Evolutionary conservation across 2,888 invertebrate genomes (phyloP), one percentile per base, ranked within the genome.

Genomic region (Dorcus hopei): DNA sequence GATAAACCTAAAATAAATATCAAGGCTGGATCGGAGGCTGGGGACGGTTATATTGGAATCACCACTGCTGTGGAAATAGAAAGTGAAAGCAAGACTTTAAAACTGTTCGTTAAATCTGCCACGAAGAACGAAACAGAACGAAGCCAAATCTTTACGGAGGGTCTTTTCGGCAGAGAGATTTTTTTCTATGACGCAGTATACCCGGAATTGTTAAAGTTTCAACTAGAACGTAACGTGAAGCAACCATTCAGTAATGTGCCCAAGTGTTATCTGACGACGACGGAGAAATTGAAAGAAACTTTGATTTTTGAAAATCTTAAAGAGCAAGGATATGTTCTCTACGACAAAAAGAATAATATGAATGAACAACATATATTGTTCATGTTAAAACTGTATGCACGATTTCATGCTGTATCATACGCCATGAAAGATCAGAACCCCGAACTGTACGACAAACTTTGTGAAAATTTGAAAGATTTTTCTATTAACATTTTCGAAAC

Each of bases 321-420:
- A 7, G 26, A 33, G 1, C 26, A 33, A 33, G 26, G 26, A 1
- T 33, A 33, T 7, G 26, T 33, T 7, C 26, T 6, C 6, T 33
- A 6, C 26, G 7, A 33, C 26, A 33, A 33, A 7, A 33, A 33
- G 5, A 1, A 3, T 7, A 4, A 33, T 6, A 33, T 33, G 26
- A 33, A 33, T 7, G 26, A 33, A 6, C 26, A 6, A 7, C 5
- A 5, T 1, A 33, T 33, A 5, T 33, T 33, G 6, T 33, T 6
- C 6, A 7, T 33, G 1, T 33, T 33, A 5, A 33, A 33, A 7
- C 6, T 5, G 26, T 33, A 33, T 2, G 63, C 63, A 3, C 63
- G 55, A 14, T 65, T 63, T 26, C 70, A 70, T 54, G 59, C 68
- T 3, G 51, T 68, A 16, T 68, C 67, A 0, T 66, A 62, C 49